phyloP scores from a whole-genome alignment of 2,797 vertebrate genomes.

The Selene dorsalis region DNA sequence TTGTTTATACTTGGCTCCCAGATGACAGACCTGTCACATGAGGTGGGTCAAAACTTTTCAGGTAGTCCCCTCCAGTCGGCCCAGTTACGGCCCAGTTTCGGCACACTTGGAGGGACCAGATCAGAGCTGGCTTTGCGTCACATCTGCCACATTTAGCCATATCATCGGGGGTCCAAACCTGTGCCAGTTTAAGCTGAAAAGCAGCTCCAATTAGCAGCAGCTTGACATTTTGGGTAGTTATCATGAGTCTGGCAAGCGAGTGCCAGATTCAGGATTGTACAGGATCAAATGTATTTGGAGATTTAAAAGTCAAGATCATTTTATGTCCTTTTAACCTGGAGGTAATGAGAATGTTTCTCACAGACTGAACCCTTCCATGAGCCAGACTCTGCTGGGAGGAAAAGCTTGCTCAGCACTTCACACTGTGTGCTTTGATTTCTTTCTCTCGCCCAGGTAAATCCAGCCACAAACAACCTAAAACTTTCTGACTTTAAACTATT shows the following conservation, averaged over 20 bases:
- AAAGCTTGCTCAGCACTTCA: constrained; percentile 35
- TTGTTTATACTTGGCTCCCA: neutral
- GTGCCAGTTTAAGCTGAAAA: neutral
- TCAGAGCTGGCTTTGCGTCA: neutral
- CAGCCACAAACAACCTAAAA: constrained; percentile 47
- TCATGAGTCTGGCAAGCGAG: neutral
- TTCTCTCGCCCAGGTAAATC: constrained; percentile 26
- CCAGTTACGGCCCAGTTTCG: neutral
- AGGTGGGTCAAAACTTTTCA: neutral
- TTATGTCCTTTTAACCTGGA: constrained; percentile 32
- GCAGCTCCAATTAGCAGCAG: neutral
- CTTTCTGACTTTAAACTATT: constrained; percentile 42
- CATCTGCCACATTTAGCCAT: neutral
- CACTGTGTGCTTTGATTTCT: constrained; percentile 16
- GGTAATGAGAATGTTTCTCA: constrained; percentile 38
- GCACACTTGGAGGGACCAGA: neutral
- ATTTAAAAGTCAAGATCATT: constrained; percentile 31
- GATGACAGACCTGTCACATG: neutral
- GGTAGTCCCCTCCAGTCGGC: neutral
- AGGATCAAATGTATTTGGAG: constrained; percentile 8
- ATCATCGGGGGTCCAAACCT: neutral
- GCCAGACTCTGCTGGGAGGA: constrained; percentile 1
- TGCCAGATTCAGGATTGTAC: neutral
- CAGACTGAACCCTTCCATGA: constrained; percentile 23
- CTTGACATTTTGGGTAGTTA: constrained; percentile 3